Evolutionary conservation across 2,797 vertebrate genomes (phyloP), one percentile per base, ranked within the genome.

Genomic region (Siniperca undulata): DNA sequence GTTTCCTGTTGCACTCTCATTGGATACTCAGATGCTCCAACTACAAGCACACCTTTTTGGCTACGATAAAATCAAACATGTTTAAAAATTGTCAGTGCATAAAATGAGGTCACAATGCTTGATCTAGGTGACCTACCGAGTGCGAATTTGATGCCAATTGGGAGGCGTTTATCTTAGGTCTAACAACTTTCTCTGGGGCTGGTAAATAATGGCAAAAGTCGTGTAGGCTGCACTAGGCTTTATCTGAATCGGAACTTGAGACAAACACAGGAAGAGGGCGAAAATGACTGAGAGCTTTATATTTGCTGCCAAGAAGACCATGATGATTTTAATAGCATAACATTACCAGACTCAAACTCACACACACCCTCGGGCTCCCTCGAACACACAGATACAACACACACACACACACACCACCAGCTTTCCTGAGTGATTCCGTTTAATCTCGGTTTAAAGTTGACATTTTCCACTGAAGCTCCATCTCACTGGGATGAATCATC

Each of bases 401-500:
- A 38, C 76, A 19, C 67, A 81, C 67, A 77, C 66, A 74, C 20
- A 61, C 52, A 42, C 22, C 76, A 61, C 74, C 83, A 72, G 77
- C 65, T 83, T 85, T 66, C n/a, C 69, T 84, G 55, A 88, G 75
- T 76, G 79, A 92, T 89, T 93, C 88, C 6, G 77, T 94, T 94
- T 91, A 93, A 94, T 93, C 91, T 89, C 27, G 11, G 86, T 89
- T 92, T 93, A 90, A 91, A 89, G 88, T 79, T 86, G 92, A 86
- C 82, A 91, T 94, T 93, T 93, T 85, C 76, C 74, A 83, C 62
- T 86, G 78, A 88, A 85, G 91, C 77, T 73, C 50, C 68, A 40
- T 86, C 90, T 90, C 89, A 27, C 56, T 59, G 86, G 80, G 83
- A 88, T 75, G 81, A 90, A 84, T 83, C 86, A 92, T 94, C 87